These are phyloP conservation scores for Homalodisca vitripennis DNA, from an alignment of 1,140 invertebrate species.

Conservation along the genomic window DNA sequence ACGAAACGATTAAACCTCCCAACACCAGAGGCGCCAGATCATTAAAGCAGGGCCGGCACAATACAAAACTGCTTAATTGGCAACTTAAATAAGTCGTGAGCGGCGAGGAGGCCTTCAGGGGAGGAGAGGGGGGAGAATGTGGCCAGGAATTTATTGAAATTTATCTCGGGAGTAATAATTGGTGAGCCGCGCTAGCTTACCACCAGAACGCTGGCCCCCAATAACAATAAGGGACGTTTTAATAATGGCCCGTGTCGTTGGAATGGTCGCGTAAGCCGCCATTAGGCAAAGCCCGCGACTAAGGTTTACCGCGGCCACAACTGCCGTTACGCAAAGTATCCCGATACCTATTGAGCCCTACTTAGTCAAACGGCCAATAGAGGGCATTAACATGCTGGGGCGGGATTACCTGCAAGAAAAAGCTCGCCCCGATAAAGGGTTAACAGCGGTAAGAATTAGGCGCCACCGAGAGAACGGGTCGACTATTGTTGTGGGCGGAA, in stretches of 20 bases:
- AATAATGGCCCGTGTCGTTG: background rate
- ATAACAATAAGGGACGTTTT: conserved; percentile 24
- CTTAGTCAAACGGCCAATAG: background rate
- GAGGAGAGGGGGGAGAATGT: background rate
- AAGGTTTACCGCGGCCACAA: background rate
- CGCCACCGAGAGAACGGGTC: too few species aligned
- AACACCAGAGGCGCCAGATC: too few species aligned
- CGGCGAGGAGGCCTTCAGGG: background rate
- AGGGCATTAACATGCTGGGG: background rate
- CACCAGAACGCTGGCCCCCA: background rate
- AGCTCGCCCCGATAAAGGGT: background rate
- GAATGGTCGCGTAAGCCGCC: too few species aligned
- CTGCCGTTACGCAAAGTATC: conserved; percentile 8
- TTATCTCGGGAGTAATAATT: background rate
- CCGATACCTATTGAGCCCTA: conserved; percentile 12
- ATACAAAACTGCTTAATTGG: conserved; percentile 23
- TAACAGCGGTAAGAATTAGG: too few species aligned
- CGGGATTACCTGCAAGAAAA: background rate
- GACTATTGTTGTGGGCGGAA: too few species aligned
- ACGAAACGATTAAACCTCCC: too few species aligned
- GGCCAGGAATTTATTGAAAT: conserved; percentile 15
- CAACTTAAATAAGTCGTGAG: conserved; percentile 17
- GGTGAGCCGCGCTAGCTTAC: background rate
- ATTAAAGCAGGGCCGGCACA: too few species aligned
- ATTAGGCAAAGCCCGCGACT: background rate